phyloP scores from a whole-genome alignment of 2,797 vertebrate species.

The Pipistrellus kuhlii region DNA sequence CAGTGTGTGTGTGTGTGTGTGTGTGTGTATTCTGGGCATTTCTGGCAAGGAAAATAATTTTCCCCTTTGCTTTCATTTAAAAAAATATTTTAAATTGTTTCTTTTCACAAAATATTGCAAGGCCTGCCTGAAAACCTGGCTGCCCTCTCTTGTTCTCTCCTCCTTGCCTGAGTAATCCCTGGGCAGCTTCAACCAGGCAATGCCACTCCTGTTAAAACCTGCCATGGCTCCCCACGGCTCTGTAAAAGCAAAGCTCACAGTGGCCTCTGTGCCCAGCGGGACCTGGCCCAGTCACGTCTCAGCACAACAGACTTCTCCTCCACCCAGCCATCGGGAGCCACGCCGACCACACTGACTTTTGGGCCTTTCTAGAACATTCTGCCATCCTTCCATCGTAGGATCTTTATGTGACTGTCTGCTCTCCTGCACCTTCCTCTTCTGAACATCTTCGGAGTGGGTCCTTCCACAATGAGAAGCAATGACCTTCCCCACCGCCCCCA shows the following conservation, averaged over 20 bases:
- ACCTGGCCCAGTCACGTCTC: too few species aligned
- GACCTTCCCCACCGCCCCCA: too few species aligned
- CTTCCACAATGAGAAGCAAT: too few species aligned
- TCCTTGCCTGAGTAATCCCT: neutral
- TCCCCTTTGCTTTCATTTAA: neutral
- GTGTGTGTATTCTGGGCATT: neutral
- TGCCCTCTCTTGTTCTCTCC: rapidly evolving
- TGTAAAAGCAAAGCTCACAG: neutral
- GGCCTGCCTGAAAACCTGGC: rapidly evolving
- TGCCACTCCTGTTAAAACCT: rapidly evolving
- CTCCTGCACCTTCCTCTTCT: neutral
- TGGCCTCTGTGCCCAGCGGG: too few species aligned
- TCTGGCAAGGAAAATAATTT: neutral
- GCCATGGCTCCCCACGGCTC: rapidly evolving
- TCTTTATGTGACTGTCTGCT: neutral
- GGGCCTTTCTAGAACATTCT: neutral
- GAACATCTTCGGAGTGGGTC: rapidly evolving
- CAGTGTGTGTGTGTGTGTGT: too few species aligned
- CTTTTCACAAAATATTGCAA: neutral
- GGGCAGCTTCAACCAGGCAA: neutral
- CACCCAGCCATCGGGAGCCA: neutral
- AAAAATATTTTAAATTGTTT: neutral
- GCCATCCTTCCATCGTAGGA: rapidly evolving
- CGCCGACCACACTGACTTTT: neutral
- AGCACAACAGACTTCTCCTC: rapidly evolving